Percentiles rank a stretch among this genome's conserved stretches.
phyloP scores from a whole-genome alignment of 2,113 vertebrate species.

The Anthoscopus minutus region DNA sequence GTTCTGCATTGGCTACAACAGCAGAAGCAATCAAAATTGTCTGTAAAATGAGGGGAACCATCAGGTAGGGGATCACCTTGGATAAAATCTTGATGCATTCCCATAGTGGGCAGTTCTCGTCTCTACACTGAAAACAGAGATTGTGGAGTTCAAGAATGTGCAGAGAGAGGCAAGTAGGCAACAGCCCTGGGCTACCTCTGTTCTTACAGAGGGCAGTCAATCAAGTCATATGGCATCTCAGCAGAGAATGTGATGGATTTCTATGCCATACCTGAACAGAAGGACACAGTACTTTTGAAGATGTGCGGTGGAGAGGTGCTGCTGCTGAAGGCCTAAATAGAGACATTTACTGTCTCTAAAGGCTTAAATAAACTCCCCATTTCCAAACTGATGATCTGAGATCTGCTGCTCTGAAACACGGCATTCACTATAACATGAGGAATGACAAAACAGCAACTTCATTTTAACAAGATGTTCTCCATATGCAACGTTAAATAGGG shows the following conservation, averaged over 20 bases:
- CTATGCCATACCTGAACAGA: not conserved
- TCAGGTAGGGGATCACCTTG: not conserved
- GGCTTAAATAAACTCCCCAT: not conserved
- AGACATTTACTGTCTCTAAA: not conserved
- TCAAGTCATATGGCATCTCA: not conserved
- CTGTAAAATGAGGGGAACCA: not conserved
- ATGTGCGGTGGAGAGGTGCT: not conserved
- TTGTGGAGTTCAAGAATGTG: not conserved
- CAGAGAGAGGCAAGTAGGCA: not conserved
- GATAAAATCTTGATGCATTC: not conserved
- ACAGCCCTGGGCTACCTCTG: not conserved
- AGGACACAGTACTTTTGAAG: not conserved
- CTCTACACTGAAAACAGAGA: not conserved
- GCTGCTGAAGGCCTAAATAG: not conserved
- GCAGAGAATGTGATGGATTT: not conserved
- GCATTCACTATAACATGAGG: not conserved
- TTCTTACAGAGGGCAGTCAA: not conserved
- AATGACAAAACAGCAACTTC: not conserved
- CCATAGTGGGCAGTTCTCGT: not conserved
- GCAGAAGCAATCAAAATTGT: not conserved
- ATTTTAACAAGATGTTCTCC: not conserved
- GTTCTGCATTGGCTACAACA: not conserved
- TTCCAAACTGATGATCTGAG: not conserved
- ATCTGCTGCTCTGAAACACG: not conserved
- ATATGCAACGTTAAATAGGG: not conserved